Base-by-base conservation (phyloP, 2,888 invertebrate genomes). In the Noctua janthe region DNA sequence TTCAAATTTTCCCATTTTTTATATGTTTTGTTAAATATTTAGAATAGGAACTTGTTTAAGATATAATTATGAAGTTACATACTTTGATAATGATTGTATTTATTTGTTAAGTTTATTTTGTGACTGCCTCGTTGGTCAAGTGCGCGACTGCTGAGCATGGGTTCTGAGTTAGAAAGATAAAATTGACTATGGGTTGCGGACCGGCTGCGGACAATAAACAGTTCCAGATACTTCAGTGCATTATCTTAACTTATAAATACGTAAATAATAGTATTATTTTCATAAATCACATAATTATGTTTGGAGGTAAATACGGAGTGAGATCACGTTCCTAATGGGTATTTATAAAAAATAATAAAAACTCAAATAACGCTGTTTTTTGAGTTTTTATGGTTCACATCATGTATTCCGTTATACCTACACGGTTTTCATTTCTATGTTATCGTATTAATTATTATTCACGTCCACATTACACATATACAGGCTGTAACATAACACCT, bases 1-100 rank as follows among this genome's bases (percentile, higher is more conserved):
- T 76, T 69, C 49, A 78, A 80, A 79, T 79, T 15, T 56, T 66
- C 15, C 17, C 20, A 47, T 76, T 29, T 84, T 69, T n/a, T 76
- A 54, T 39, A 49, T 10, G 15, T 56, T 70, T n/a, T 8, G 6
- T 76, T 8, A 54, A 56, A 29, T 39, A 64, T 56, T 71, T 43
- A 29, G 29, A 29, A 29, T 0, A 49, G 20, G 20, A 79, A 78
- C 20, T 51, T 51, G 20, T 51, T 47, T n/a, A 39, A 43, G 51
- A 20, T 54, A 13, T 74, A n/a, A 39, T 56, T 35, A n/a, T 7
- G n/a, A 43, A 47, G 47, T 47, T 47, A 74, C n/a, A 56, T 35
- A 75, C 29, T 47, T 76, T 47, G 1, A 75, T 35, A 2, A 13
- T 71, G 11, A 17, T 70, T n/a, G 11, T 7, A 17, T 49, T n/a